phyloP scores from a whole-genome alignment of 2,888 invertebrate genomes.

The Plagodis pulveraria region DNA sequence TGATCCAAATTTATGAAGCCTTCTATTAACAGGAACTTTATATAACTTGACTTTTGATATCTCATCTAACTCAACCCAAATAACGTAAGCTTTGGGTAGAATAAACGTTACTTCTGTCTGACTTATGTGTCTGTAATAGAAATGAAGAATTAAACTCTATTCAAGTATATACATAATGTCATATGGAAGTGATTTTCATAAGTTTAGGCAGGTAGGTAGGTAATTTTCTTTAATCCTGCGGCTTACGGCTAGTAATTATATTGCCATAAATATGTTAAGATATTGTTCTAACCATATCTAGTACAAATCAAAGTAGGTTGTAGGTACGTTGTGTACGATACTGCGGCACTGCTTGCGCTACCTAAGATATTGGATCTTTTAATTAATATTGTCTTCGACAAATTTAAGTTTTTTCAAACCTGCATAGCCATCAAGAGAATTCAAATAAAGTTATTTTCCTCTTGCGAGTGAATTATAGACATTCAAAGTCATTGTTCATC shows the following conservation, averaged over 20 bases:
- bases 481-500: constrained; percentile 23
- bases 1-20: constrained; percentile 8
- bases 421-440: too few relatives aligned
- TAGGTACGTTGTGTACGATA: not conserved
- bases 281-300: not conserved
- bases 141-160: too few relatives aligned
- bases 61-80: constrained; percentile 3
- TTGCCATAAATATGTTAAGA: not conserved
- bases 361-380: too few relatives aligned
- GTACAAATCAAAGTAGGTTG: not conserved
- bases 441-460: not conserved
- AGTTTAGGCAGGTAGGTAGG: not conserved
- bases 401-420: too few relatives aligned
- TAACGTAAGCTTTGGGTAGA: not conserved
- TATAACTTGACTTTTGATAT: constrained; percentile 2
- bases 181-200: not conserved
- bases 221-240: not conserved
- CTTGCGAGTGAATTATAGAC: constrained; percentile 3
- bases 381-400: too few relatives aligned
- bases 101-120: not conserved
- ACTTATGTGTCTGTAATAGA: too few relatives aligned
- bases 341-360: too few relatives aligned
- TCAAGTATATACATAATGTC: not conserved
- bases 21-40: constrained; percentile 9
- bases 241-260: not conserved